Conservation (phyloP, 1,140 invertebrate species). For the Mamestra configurata region DNA sequence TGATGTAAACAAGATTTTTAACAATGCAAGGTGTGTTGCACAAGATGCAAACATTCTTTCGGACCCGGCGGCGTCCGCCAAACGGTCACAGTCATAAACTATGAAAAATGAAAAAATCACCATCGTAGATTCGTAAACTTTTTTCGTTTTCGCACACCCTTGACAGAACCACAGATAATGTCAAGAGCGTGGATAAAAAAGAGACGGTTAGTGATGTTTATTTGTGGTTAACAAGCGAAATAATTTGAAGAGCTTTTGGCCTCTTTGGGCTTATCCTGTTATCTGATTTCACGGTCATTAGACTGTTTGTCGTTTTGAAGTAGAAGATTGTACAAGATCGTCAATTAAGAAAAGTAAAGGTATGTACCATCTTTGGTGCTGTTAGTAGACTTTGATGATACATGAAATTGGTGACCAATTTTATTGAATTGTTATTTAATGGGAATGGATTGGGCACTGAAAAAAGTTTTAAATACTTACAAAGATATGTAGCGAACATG, state of each 20-base stretch:
- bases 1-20: conserved; percentile 72
- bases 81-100: conserved; percentile 70
- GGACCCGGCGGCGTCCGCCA: conserved; percentile 76
- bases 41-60: conserved; percentile 71
- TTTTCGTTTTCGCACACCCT: conserved; percentile 77
- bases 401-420: not conserved
- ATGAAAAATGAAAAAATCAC: conserved; percentile 54
- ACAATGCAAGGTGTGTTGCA: conserved; percentile 72
- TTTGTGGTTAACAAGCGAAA: conserved; percentile 54
- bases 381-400: not conserved
- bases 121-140: conserved; percentile 61
- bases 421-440: too few relatives aligned
- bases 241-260: conserved; percentile 50
- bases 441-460: too few relatives aligned
- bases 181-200: conserved; percentile 52
- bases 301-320: conserved; percentile 1
- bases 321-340: conserved; percentile 6
- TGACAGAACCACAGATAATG: conserved; percentile 73
- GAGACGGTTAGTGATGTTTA: conserved; percentile 51
- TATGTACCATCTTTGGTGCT: too few relatives aligned
- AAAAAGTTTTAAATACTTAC: too few relatives aligned
- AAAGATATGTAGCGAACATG: too few relatives aligned
- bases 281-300: conserved; percentile 47
- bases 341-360: not conserved
- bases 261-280: conserved; percentile 35